Percentiles rank a stretch among this genome's conserved stretches.
phyloP scores from a whole-genome alignment of 2,888 invertebrate genomes.

The Lasioglossum zephyrum region DNA sequence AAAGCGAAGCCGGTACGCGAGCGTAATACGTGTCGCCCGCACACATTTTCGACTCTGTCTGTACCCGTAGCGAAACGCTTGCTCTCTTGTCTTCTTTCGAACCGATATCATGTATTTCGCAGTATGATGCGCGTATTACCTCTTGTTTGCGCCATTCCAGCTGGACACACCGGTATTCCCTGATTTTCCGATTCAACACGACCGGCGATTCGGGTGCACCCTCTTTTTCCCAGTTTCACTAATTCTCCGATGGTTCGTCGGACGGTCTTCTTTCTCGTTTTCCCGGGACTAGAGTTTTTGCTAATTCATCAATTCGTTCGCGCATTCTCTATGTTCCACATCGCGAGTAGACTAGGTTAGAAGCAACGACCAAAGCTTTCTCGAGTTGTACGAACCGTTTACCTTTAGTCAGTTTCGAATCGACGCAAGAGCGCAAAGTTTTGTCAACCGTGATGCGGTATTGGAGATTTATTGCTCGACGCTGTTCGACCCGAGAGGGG shows the following conservation, averaged over 20 bases:
- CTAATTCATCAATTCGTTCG: background rate
- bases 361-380: background rate
- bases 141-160: conserved; percentile 5
- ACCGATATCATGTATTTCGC: conserved; percentile 27
- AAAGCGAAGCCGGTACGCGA: conserved; percentile 47
- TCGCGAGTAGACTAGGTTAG: background rate
- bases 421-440: background rate
- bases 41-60: conserved; percentile 19
- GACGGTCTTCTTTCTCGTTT: background rate
- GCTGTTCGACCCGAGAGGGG: background rate
- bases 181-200: background rate
- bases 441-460: background rate
- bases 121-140: conserved; percentile 13
- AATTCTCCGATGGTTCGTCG: background rate
- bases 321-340: background rate
- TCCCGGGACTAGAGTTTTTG: background rate
- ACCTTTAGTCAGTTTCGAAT: background rate
- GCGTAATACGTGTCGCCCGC: conserved; percentile 16
- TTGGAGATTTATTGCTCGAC: background rate
- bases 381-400: background rate
- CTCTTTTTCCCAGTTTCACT: background rate
- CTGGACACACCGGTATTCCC: background rate
- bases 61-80: conserved; percentile 21
- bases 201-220: background rate
- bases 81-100: conserved; percentile 18